Evolutionary conservation across 2,113 vertebrate species (phyloP).

Genomic region (Andinoacara biseriatus): DNA sequence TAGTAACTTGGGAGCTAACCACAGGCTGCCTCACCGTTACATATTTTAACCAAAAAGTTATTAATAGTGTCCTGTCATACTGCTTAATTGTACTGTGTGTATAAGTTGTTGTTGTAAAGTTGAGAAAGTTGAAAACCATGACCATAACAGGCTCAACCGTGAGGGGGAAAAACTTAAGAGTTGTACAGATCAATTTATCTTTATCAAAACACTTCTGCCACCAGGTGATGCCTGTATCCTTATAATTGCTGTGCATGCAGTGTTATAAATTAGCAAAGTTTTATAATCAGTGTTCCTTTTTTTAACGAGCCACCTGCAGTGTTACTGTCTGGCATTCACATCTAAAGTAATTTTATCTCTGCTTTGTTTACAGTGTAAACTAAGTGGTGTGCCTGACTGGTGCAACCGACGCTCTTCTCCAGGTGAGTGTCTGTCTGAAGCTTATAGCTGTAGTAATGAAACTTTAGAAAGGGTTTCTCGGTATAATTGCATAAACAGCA

Average conservation of each 20-base stretch:
- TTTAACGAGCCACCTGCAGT: neutral
- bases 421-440: constrained; percentile 50
- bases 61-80: neutral
- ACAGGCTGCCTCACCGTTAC: neutral
- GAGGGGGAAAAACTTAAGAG: neutral
- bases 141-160: neutral
- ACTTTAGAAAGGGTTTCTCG: neutral
- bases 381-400: constrained; percentile 44
- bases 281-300: neutral
- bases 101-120: neutral
- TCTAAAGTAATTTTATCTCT: neutral
- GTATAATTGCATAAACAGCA: neutral
- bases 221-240: neutral
- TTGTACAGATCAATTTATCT: neutral
- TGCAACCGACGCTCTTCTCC: constrained; percentile 30
- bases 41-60: neutral
- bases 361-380: constrained; percentile 64
- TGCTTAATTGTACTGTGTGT: neutral
- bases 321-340: neutral
- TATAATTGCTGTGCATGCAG: neutral
- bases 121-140: constrained; percentile 5
- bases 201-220: neutral
- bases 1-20: constrained; percentile 46
- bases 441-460: neutral
- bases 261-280: neutral